A percentile compares a stretch with the other conserved stretches of the same genome.
phyloP scores from a whole-genome alignment of 2,888 invertebrate species.

The Nysson spinosus region DNA sequence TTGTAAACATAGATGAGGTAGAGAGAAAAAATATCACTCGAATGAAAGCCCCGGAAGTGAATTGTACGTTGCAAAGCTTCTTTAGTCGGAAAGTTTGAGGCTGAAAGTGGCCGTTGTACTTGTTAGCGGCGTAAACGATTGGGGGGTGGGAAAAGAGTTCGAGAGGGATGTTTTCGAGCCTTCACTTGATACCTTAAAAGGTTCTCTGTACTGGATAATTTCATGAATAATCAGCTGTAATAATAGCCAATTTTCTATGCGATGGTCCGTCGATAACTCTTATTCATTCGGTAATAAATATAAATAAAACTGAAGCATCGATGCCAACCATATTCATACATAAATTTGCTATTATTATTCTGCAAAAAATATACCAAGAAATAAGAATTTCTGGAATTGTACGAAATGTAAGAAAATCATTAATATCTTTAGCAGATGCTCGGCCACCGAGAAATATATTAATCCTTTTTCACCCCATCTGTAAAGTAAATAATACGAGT shows the following conservation, averaged over 20 bases:
- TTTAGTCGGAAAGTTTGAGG: conserved; percentile 14
- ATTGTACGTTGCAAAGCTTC: conserved; percentile 12
- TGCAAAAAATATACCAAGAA: too few species aligned
- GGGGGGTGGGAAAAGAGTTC: conserved; percentile 3
- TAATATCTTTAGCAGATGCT: too few species aligned
- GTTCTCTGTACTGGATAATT: conserved; percentile 11
- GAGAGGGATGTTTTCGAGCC: conserved; percentile 16
- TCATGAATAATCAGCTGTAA: conserved; percentile 26
- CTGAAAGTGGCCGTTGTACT: conserved; percentile 23
- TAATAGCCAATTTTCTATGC: conserved; percentile 8
- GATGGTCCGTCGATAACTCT: background rate
- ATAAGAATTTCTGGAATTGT: too few species aligned
- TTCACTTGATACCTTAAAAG: conserved; percentile 15
- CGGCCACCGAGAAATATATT: too few species aligned
- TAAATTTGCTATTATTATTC: too few species aligned
- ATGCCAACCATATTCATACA: too few species aligned
- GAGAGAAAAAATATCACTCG: background rate
- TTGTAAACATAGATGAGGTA: too few species aligned
- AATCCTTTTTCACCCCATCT: too few species aligned
- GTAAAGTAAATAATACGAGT: too few species aligned
- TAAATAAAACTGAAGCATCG: too few species aligned
- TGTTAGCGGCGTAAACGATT: background rate
- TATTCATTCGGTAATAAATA: background rate
- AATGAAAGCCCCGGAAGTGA: background rate
- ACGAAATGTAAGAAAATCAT: too few species aligned